Evolutionary conservation across 1,140 invertebrate genomes (phyloP), one percentile per base, ranked within the genome.

Genomic region (Planococcus citri): DNA sequence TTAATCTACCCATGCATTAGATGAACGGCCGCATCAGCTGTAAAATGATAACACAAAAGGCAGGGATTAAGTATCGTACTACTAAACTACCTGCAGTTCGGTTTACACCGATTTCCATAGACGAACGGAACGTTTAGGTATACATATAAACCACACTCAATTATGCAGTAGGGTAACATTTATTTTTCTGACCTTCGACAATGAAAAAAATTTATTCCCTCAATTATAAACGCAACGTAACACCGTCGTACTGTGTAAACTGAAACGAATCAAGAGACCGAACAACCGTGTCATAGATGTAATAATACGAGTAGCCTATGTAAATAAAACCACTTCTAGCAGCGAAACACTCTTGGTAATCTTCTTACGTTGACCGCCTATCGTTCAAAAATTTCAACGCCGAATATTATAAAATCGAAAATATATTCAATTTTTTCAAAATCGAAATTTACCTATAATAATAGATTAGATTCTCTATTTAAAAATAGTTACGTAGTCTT

Each of bases 401-500:
- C 4, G 17, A 51, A 51, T 4, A 51, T 9, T 14, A 51, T 51
- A 51, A 51, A 9, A 9, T 17, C 6, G 10, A 17, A 51, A 51
- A 51, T 51, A 9, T 2, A 51, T 51, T 51, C 41, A 51, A 51
- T 20, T 3, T 51, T 9, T n/a, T 4, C 41, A 14, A 17, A 51
- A 3, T 51, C 41, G 12, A 51, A 51, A 51, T 3, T 51, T 51
- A 51, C 41, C 6, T 51, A 33, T 33, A 33, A 33, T 51, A 51
- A 20, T 3, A 14, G 12, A 9, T 6, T 17, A 51, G 4, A 6
- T 51, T 17, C 6, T 51, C 41, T 20, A 64, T 64, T 25, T 64
- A 64, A 64, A 64, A 64, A 64, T 64, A 64, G 60, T 21, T 25
- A 64, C 60, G 60, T 64, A 64, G 60, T 64, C 60, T 64, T 27